Percentiles rank a stretch among this genome's conserved stretches.
These are phyloP conservation scores for Choreutis nemorana DNA, from an alignment of 2,888 invertebrate genomes.

Conservation along the genomic window DNA sequence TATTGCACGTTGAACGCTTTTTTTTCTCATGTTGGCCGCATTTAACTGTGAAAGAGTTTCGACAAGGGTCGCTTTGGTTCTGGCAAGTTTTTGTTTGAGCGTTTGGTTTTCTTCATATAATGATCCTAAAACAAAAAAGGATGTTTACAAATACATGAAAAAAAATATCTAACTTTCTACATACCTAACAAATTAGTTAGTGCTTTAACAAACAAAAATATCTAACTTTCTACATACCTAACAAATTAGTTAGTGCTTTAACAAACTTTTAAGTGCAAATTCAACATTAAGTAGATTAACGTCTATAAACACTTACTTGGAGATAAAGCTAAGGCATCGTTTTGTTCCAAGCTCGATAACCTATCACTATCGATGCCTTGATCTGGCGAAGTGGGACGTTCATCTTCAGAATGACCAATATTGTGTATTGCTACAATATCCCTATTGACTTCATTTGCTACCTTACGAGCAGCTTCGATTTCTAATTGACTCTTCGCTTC, in stretches of 20 bases:
- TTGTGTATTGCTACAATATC: constrained; percentile 34
- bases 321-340: constrained; percentile 47
- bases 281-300: constrained; percentile 1
- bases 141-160: too few species aligned
- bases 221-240: not conserved
- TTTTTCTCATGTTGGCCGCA: constrained; percentile 80
- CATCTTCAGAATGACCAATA: constrained; percentile 37
- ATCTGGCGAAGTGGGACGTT: constrained; percentile 76
- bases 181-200: not conserved
- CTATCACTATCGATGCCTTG: constrained; percentile 90
- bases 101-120: constrained; percentile 72
- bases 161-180: not conserved
- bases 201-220: not conserved
- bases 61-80: constrained; percentile 77
- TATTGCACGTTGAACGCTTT: constrained; percentile 84
- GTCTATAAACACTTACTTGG: constrained; percentile 51
- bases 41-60: constrained; percentile 79
- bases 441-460: constrained; percentile 29
- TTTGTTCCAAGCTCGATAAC: constrained; percentile 70
- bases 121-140: constrained; percentile 40
- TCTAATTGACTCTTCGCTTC: constrained; percentile 43
- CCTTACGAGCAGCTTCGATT: constrained; percentile 52
- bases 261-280: not conserved
- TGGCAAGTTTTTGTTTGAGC: constrained; percentile 73
- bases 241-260: not conserved